Conservation (phyloP, 92 coral and sea anemone species). For the Actinernus sp. region DNA sequence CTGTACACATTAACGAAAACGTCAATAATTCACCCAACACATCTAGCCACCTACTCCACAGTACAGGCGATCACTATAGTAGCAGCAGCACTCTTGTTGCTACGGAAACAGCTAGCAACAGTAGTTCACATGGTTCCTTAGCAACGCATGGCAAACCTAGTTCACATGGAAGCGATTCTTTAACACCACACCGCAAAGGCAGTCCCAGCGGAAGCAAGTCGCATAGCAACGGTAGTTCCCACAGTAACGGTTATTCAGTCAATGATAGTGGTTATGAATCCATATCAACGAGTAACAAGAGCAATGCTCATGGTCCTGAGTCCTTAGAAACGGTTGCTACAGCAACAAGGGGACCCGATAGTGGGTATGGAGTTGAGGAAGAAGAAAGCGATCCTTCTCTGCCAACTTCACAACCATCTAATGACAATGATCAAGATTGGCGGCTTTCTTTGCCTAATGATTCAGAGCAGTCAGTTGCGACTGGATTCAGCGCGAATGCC, state of each 20-base stretch:
- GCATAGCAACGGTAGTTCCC: slow-evolving; percentile 32
- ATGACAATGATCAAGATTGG: too few species aligned
- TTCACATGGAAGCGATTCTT: not conserved
- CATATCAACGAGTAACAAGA: slow-evolving; percentile 2
- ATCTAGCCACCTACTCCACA: too few species aligned
- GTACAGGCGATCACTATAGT: slow-evolving; percentile 65
- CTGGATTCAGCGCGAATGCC: slow-evolving; percentile 43
- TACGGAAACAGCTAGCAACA: slow-evolving; percentile 52
- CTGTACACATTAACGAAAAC: too few species aligned
- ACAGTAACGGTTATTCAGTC: slow-evolving; percentile 23
- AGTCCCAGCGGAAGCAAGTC: not conserved
- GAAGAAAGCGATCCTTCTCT: slow-evolving; percentile 74
- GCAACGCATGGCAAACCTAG: not conserved
- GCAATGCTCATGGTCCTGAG: too few species aligned
- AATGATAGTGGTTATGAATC: slow-evolving; percentile 6
- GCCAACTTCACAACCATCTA: slow-evolving; percentile 37
- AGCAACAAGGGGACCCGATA: slow-evolving; percentile 58
- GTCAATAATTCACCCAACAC: too few species aligned
- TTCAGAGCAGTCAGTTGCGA: slow-evolving; percentile 65
- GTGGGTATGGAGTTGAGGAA: slow-evolving; percentile 78
- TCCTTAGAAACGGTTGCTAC: not conserved
- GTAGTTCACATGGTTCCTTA: slow-evolving; percentile 22
- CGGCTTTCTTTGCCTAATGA: slow-evolving; percentile 61
- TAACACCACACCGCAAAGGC: not conserved
- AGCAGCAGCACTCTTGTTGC: slow-evolving; percentile 77